Evolutionary conservation across 2,888 invertebrate genomes (phyloP).

Genomic region (Stictocephala bisonia): DNA sequence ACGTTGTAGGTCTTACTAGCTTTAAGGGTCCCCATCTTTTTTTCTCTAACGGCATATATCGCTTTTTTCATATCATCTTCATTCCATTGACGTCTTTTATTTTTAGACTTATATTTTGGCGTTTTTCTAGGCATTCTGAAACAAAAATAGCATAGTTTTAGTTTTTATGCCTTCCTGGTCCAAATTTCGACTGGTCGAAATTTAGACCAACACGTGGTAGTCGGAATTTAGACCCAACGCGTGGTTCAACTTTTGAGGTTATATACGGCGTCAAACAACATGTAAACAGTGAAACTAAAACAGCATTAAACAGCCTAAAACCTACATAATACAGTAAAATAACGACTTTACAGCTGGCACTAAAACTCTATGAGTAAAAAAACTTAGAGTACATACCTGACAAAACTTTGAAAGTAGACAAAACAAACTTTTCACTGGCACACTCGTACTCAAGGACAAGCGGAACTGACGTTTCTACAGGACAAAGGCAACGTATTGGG

Average conservation of each 20-base stretch:
- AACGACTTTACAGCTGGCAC: no score
- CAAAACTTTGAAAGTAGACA: background rate
- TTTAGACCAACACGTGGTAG: background rate
- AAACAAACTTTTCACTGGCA: background rate
- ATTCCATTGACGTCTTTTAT: background rate
- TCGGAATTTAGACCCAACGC: background rate
- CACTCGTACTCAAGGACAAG: background rate
- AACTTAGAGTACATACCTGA: background rate
- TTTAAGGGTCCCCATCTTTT: background rate
- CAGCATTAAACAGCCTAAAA: background rate
- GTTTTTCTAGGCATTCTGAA: background rate
- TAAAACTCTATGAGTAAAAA: background rate
- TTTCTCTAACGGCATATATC: background rate
- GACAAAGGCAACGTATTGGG: background rate
- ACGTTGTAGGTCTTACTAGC: constrained; percentile 8
- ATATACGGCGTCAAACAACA: background rate
- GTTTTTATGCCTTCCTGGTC: background rate
- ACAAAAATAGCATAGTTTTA: background rate
- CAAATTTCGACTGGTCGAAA: background rate
- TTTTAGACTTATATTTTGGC: background rate
- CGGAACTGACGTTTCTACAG: background rate
- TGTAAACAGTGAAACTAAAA: background rate
- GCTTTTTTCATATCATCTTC: background rate
- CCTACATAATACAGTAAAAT: no score
- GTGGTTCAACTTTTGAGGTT: background rate